A percentile compares a stretch with the other conserved stretches of the same genome.
Evolutionary conservation across 1,140 invertebrate species (phyloP).

Genomic region (Micrasema minimum): DNA sequence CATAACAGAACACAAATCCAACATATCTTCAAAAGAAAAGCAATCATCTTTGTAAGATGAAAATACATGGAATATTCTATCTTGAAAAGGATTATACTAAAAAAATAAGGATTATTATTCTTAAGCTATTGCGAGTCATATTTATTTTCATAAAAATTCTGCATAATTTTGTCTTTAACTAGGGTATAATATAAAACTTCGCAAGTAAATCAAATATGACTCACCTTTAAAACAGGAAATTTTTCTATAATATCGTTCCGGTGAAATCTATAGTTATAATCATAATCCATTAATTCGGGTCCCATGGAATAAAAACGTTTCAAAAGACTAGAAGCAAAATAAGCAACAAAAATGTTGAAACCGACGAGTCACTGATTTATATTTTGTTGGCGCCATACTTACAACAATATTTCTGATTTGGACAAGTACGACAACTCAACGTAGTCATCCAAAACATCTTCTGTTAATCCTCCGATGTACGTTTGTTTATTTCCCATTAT

Average conservation of each 20-base stretch:
- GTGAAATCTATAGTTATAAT: conserved; percentile 65
- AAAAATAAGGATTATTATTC: conserved; percentile 54
- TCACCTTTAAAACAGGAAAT: conserved; percentile 68
- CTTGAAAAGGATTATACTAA: conserved; percentile 78
- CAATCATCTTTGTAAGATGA: conserved; percentile 73
- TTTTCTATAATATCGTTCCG: conserved; percentile 63
- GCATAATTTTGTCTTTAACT: too few species aligned
- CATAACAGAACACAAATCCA: conserved; percentile 82
- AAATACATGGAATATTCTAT: conserved; percentile 77
- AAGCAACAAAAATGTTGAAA: background rate
- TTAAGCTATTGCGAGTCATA: too few species aligned
- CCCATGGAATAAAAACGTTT: conserved; percentile 66
- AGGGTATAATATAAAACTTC: too few species aligned
- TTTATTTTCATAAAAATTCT: too few species aligned
- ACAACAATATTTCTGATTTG: conserved; percentile 69
- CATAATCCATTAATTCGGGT: conserved; percentile 58
- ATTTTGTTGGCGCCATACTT: conserved; percentile 55
- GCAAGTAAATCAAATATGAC: too few species aligned
- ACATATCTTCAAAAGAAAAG: conserved; percentile 79
- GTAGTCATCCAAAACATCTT: conserved; percentile 69
- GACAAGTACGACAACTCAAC: conserved; percentile 67
- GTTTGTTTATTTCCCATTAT: conserved; percentile 62
- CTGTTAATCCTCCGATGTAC: conserved; percentile 63
- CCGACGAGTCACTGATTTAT: too few species aligned
- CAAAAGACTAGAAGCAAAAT: conserved; percentile 62